Evolutionary conservation across 2,797 vertebrate species (phyloP).

Genomic region (Sciurus vulgaris): DNA sequence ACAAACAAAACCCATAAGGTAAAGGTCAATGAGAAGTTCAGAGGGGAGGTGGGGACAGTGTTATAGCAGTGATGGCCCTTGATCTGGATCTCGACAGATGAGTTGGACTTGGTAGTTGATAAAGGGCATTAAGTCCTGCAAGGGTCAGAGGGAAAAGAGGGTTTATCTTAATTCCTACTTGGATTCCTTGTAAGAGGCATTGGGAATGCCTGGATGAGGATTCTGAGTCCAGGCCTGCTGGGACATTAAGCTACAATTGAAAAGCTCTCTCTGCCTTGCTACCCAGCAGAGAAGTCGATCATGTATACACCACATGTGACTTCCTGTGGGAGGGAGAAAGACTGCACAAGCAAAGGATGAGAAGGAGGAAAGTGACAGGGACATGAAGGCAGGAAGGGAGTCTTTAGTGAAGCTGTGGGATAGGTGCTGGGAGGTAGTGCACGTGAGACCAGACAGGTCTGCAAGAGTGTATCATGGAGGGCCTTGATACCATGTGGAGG

Average conservation of each 20-base stretch:
- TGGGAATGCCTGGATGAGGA: neutral
- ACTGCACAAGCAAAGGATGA: neutral
- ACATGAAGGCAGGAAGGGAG: neutral
- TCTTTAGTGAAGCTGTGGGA: neutral
- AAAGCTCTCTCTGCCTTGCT: neutral
- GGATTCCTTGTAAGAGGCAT: neutral
- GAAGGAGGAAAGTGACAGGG: neutral
- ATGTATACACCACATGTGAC: too few species aligned
- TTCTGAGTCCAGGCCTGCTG: neutral
- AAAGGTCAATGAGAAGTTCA: conserved; percentile 11
- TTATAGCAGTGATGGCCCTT: neutral
- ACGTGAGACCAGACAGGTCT: neutral
- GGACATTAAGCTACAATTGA: neutral
- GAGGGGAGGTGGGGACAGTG: neutral
- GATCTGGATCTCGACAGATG: neutral
- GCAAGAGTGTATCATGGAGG: neutral
- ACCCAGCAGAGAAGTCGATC: neutral
- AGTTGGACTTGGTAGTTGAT: neutral
- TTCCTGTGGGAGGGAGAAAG: neutral
- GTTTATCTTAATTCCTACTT: neutral
- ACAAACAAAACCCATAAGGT: neutral
- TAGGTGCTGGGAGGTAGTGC: neutral
- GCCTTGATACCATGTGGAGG: neutral
- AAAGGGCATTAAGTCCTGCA: neutral
- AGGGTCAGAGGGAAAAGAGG: neutral